phyloP scores from a whole-genome alignment of 2,888 invertebrate species.

The Priocnemis perturbator region DNA sequence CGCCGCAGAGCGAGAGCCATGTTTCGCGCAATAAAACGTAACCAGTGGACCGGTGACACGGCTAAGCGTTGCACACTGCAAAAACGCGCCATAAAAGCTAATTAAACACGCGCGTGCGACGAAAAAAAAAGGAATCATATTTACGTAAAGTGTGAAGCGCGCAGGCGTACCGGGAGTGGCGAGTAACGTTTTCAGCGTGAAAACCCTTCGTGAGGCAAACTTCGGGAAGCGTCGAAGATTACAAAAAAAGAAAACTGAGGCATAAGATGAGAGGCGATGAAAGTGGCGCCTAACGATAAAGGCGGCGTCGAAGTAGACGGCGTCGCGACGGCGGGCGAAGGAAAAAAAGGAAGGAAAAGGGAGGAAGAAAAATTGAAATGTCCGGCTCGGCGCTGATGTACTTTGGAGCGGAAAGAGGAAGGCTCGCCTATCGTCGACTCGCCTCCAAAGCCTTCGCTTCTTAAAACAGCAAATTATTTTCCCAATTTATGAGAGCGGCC shows the following conservation, averaged over 20 bases:
- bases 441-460: conserved; percentile 22
- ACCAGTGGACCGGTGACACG: no score
- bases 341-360: background rate
- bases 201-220: no score
- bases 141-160: no score
- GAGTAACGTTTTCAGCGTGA: no score
- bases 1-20: no score
- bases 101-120: no score
- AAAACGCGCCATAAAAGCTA: no score
- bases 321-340: conserved; percentile 1
- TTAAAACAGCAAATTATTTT: conserved; percentile 66
- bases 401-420: conserved; percentile 12
- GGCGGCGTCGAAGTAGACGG: conserved; percentile 16
- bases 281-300: conserved; percentile 30
- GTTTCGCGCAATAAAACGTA: no score
- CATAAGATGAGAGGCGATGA: conserved; percentile 28
- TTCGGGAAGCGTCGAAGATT: conserved; percentile 22
- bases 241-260: conserved; percentile 18
- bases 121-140: no score
- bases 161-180: no score
- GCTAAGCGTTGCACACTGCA: no score
- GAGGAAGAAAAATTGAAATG: conserved; percentile 24
- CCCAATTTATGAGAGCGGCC: conserved; percentile 62
- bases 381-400: conserved; percentile 25
- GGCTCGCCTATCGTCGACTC: conserved; percentile 4